phyloP scores from a whole-genome alignment of 92 coral and sea anemone species.

The Parazoanthus atlanticus region DNA sequence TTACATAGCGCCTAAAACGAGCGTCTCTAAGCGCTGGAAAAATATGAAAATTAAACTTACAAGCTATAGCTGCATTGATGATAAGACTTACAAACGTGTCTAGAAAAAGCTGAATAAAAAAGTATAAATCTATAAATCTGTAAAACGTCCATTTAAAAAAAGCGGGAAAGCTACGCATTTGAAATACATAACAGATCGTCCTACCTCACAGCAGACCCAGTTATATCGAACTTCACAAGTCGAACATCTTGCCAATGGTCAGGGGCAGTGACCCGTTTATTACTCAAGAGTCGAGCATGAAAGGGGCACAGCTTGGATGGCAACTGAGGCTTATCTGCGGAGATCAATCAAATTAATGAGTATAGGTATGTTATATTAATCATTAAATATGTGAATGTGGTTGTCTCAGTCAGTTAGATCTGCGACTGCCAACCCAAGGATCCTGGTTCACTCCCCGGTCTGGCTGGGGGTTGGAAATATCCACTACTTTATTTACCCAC shows the following conservation, averaged over 20 bases:
- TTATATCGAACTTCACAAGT: slow-evolving; percentile 80
- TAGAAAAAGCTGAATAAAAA: no score
- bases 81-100: no score
- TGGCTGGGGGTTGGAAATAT: not conserved
- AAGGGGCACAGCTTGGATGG: slow-evolving; percentile 77
- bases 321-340: not conserved
- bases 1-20: no score
- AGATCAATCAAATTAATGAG: not conserved
- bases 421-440: not conserved
- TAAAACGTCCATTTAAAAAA: no score
- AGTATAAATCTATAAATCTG: no score
- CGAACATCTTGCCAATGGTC: slow-evolving; percentile 98
- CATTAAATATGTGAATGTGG: not conserved
- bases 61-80: no score
- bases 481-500: not conserved
- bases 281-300: slow-evolving; percentile 75
- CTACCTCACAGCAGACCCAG: slow-evolving; percentile 88
- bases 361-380: no score
- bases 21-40: no score
- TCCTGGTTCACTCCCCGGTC: not conserved
- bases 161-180: not conserved
- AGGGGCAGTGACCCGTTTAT: slow-evolving; percentile 77
- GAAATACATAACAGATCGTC: not conserved
- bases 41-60: no score
- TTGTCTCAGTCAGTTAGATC: not conserved